Conservation (phyloP, 2,797 vertebrate genomes). For the Bradypus variegatus region DNA sequence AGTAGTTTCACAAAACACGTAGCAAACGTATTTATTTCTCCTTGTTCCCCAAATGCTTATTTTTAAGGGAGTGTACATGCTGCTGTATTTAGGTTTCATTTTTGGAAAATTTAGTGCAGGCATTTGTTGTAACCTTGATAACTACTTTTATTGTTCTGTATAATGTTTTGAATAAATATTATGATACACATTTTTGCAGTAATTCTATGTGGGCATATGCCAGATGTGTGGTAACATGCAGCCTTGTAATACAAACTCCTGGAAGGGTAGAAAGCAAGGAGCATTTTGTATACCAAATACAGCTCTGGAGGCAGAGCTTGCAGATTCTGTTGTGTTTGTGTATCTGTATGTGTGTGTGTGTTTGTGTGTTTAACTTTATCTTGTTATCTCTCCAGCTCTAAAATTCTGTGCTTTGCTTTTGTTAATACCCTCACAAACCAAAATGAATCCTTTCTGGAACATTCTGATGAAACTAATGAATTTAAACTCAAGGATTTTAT, state of each 20-base stretch:
- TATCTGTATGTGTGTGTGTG: not conserved
- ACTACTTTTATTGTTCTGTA: slow-evolving; percentile 44
- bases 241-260: not conserved
- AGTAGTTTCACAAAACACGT: slow-evolving; percentile 13
- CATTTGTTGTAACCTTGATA: slow-evolving; percentile 45
- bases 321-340: not conserved
- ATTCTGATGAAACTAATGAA: slow-evolving; percentile 9
- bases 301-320: not conserved
- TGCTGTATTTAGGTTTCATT: slow-evolving; percentile 48
- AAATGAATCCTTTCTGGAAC: slow-evolving; percentile 27
- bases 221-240: not conserved
- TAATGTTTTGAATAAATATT: slow-evolving; percentile 56
- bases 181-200: slow-evolving; percentile 22
- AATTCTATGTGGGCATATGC: slow-evolving; percentile 30
- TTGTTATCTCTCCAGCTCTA: not conserved
- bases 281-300: not conserved
- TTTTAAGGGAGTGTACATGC: slow-evolving; percentile 33
- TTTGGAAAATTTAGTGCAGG: slow-evolving; percentile 30
- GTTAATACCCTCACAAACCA: not conserved
- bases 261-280: not conserved
- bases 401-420: slow-evolving; percentile 19
- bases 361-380: not conserved
- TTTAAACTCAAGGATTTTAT: slow-evolving; percentile 40
- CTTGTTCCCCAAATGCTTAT: slow-evolving; percentile 29
- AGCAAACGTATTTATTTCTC: slow-evolving; percentile 35